A percentile compares a stretch with the other conserved stretches of the same genome.
phyloP scores from a whole-genome alignment of 2,797 vertebrate genomes.

The Phataginus tetradactyla region DNA sequence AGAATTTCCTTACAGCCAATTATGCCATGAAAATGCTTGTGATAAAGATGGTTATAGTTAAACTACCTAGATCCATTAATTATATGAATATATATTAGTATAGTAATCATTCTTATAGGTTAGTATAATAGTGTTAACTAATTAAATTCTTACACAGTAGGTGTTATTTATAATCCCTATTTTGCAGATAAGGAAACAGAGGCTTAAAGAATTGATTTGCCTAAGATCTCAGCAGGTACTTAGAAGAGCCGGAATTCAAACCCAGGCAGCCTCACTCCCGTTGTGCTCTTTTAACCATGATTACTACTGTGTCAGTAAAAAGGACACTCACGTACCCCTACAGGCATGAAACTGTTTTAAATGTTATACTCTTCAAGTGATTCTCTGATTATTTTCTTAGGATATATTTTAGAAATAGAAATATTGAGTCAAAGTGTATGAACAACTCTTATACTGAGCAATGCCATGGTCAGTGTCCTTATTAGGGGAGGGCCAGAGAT shows the following conservation, averaged over 20 bases:
- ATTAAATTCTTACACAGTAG: background rate
- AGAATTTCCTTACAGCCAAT: background rate
- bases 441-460: background rate
- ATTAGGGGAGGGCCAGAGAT: background rate
- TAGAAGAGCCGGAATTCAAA: background rate
- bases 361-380: background rate
- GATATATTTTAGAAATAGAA: constrained; percentile 22
- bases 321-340: background rate
- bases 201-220: background rate
- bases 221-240: background rate
- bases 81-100: background rate
- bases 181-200: background rate
- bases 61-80: background rate
- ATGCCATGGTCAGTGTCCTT: background rate
- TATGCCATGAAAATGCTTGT: background rate
- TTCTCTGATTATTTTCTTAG: constrained; percentile 4
- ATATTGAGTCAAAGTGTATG: background rate
- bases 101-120: constrained; percentile 18
- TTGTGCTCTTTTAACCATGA: background rate
- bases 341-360: background rate
- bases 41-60: background rate
- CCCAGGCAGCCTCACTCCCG: background rate
- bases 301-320: background rate
- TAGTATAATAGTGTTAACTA: background rate
- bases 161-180: background rate